A percentile compares a stretch with the other conserved stretches of the same genome.
Evolutionary conservation across 2,888 invertebrate genomes (phyloP).

Genomic region (Rambutsinella grinnellia): DNA sequence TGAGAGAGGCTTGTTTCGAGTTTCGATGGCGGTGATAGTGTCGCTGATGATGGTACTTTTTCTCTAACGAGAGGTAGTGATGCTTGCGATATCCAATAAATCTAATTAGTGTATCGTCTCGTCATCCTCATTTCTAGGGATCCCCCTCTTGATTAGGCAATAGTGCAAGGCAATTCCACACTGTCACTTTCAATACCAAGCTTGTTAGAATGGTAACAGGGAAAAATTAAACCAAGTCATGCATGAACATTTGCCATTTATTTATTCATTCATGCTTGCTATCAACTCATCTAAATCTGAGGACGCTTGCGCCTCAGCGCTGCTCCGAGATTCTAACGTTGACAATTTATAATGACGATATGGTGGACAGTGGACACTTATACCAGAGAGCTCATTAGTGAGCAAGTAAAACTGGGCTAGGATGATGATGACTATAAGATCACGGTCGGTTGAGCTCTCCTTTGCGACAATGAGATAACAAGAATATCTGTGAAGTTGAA

Average conservation of each 20-base stretch:
- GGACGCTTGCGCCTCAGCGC: no score
- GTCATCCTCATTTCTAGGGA: neutral
- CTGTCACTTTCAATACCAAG: neutral
- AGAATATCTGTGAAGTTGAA: neutral
- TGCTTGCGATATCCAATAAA: no score
- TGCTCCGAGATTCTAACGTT: no score
- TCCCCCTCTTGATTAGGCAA: slow-evolving; percentile 24
- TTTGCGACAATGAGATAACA: neutral
- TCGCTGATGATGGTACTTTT: no score
- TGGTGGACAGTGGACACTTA: slow-evolving; percentile 3
- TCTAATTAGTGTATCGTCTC: neutral
- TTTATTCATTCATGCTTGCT: slow-evolving; percentile 11
- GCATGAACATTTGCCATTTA: slow-evolving; percentile 30
- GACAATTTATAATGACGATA: slow-evolving; percentile 2
- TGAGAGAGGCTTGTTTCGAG: no score
- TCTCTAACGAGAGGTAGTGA: no score
- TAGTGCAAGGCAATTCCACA: neutral
- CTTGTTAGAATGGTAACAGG: slow-evolving; percentile 37
- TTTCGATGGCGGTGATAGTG: no score
- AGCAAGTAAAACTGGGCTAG: slow-evolving; percentile 39
- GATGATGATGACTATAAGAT: neutral
- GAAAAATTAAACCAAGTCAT: slow-evolving; percentile 37
- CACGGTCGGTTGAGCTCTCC: slow-evolving; percentile 15
- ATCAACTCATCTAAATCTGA: neutral
- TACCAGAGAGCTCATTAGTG: slow-evolving; percentile 38